Evolutionary conservation across 2,113 vertebrate species (phyloP).

Genomic region (Psilopsiagon aymara): DNA sequence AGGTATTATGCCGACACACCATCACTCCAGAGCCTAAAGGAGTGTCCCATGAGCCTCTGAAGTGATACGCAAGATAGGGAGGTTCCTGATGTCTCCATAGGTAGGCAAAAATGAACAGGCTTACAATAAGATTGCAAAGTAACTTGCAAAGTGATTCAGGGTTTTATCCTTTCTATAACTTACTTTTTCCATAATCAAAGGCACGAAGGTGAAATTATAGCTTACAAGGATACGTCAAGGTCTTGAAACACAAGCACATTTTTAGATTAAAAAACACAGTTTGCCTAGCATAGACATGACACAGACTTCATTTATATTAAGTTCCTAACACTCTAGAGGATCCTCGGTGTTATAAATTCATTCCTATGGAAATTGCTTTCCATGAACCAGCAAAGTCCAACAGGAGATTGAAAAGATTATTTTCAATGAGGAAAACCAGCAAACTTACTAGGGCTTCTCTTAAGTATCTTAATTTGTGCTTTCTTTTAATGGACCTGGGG

Average conservation of each 20-base stretch:
- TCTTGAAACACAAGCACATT: neutral
- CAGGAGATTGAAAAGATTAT: neutral
- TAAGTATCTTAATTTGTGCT: neutral
- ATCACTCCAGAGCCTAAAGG: rapidly evolving
- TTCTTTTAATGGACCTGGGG: neutral
- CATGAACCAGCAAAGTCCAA: neutral
- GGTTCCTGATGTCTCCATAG: neutral
- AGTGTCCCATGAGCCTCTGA: neutral
- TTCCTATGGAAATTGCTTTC: neutral
- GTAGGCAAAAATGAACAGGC: neutral
- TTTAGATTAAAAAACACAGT: neutral
- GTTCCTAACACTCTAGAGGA: neutral
- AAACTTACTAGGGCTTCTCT: neutral
- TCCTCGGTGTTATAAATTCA: neutral
- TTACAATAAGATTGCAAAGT: neutral
- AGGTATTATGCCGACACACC: neutral
- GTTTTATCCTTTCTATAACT: neutral
- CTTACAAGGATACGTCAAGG: neutral
- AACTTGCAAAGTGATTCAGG: neutral
- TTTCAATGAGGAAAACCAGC: neutral
- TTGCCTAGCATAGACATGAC: neutral
- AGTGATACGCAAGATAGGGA: neutral
- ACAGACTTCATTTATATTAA: neutral
- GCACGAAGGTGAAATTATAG: neutral
- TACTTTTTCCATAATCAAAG: neutral